Conservation (phyloP, 2,113 vertebrate species). For the Nothocercus nigrocapillus region DNA sequence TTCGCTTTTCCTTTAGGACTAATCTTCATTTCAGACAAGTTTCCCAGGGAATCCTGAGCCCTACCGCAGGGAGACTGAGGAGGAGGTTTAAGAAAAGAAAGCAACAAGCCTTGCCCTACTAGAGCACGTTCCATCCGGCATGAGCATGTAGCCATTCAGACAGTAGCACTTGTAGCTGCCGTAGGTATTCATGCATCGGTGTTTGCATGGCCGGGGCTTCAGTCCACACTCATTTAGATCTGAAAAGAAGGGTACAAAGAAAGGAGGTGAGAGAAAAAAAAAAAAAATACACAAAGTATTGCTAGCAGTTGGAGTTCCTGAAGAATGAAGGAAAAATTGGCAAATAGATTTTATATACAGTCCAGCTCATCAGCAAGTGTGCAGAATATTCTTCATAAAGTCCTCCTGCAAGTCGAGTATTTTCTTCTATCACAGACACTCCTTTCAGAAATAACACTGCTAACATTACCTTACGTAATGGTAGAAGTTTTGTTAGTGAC, state of each 20-base stretch:
- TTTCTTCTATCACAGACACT: neutral
- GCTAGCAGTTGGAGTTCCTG: neutral
- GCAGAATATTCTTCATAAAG: neutral
- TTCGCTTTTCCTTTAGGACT: neutral
- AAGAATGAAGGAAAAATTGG: neutral
- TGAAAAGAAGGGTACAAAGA: constrained; percentile 66
- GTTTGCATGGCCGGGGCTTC: constrained; percentile 94
- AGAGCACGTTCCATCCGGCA: constrained; percentile 93
- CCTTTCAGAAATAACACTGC: neutral
- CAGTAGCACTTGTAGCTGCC: constrained; percentile 99
- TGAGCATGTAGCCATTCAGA: constrained; percentile 93
- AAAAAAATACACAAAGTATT: neutral
- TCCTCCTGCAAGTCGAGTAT: neutral
- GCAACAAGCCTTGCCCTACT: constrained; percentile 80
- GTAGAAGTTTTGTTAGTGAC: neutral
- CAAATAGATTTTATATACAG: neutral
- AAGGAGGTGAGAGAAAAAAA: neutral
- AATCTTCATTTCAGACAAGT: neutral
- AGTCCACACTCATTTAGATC: constrained; percentile 97
- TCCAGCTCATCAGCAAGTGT: neutral
- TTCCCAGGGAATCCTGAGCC: neutral
- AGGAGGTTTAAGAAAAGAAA: neutral
- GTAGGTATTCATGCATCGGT: constrained; percentile 96
- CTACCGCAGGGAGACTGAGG: neutral
- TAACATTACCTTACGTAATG: neutral